Conservation (phyloP, 2,888 invertebrate genomes). For the Archips crataeganus region DNA sequence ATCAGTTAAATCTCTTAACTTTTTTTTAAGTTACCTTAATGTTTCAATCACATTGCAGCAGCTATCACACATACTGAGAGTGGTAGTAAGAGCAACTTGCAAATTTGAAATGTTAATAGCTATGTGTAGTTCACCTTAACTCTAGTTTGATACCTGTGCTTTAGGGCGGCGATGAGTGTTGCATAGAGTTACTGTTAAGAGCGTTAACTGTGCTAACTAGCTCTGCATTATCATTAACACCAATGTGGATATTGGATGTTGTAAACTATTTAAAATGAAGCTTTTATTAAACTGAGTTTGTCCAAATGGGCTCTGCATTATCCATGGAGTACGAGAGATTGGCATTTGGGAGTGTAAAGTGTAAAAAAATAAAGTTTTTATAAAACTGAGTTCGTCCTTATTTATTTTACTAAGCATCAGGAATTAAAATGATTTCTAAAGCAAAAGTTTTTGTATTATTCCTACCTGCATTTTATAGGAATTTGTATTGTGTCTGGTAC, state of each 20-base stretch:
- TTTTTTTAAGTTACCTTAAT: no score
- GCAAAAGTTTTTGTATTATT: constrained; percentile 78
- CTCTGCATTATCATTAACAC: no score
- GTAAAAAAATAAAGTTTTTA: constrained; percentile 77
- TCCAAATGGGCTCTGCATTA: no score
- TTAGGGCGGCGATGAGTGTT: constrained; percentile 68
- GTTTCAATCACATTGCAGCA: no score
- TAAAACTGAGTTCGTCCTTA: constrained; percentile 73
- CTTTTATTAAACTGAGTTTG: no score
- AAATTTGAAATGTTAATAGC: neutral
- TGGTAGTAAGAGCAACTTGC: no score
- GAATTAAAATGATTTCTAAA: constrained; percentile 74
- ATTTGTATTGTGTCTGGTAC: constrained; percentile 21
- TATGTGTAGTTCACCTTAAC: neutral
- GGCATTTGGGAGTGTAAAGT: constrained; percentile 56
- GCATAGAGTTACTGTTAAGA: constrained; percentile 18
- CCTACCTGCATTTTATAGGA: constrained; percentile 66
- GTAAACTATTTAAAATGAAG: no score
- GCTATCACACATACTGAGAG: no score
- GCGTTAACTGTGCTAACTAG: no score
- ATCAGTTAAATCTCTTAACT: no score
- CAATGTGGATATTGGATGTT: no score
- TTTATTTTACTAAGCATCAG: constrained; percentile 72
- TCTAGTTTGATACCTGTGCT: neutral
- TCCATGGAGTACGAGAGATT: no score